Evolutionary conservation across 1,140 invertebrate species (phyloP).

Genomic region (Caerostris extrusa): DNA sequence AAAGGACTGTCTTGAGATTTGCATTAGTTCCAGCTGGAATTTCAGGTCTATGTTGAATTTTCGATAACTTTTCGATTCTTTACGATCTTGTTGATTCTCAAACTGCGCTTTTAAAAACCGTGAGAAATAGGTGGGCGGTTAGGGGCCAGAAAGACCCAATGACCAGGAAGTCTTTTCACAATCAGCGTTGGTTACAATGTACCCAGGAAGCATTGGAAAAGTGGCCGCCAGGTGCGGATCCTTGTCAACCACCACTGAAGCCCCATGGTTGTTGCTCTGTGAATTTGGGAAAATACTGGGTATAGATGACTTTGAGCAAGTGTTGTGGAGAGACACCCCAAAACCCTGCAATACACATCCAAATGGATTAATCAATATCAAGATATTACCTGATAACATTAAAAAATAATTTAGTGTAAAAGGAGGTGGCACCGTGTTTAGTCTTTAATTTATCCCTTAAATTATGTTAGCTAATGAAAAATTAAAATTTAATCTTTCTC

Average conservation of each 20-base stretch:
- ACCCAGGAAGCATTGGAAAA: constrained; percentile 80
- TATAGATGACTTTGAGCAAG: constrained; percentile 80
- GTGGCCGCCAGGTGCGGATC: no score
- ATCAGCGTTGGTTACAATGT: constrained; percentile 76
- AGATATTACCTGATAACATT: background rate
- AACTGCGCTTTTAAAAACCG: constrained; percentile 81
- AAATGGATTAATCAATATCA: background rate
- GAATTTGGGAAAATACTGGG: constrained; percentile 80
- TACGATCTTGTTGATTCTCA: background rate
- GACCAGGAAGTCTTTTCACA: constrained; percentile 83
- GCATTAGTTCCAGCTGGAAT: no score
- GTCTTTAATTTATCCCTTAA: background rate
- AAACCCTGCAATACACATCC: constrained; percentile 79
- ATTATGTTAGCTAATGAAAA: background rate
- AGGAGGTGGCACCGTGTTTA: no score
- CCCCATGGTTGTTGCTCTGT: constrained; percentile 80
- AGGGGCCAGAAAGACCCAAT: constrained; percentile 93
- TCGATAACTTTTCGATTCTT: background rate
- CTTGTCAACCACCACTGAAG: constrained; percentile 81
- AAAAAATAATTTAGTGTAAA: no score
- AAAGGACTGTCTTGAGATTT: background rate
- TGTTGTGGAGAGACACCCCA: constrained; percentile 80
- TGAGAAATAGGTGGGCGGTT: constrained; percentile 89
- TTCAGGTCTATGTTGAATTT: background rate
- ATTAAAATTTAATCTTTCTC: background rate